Evolutionary conservation across 2,797 vertebrate genomes (phyloP).

Genomic region (Pseudotriccus pelzelni): DNA sequence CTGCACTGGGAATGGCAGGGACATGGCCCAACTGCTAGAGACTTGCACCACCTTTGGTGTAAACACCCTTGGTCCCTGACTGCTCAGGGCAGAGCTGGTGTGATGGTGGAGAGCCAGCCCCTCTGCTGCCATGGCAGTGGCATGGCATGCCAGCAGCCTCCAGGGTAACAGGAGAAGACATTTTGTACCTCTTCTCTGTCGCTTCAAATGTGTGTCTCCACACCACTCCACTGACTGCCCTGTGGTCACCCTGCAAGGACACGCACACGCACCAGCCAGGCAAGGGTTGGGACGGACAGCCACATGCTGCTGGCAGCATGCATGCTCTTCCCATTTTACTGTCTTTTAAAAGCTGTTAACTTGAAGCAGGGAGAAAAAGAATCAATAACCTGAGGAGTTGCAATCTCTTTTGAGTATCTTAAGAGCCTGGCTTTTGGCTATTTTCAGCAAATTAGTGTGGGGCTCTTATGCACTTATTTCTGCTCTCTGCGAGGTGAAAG

Average conservation of each 20-base stretch:
- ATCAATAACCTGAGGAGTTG: background rate
- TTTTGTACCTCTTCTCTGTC: background rate
- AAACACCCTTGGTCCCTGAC: background rate
- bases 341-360: background rate
- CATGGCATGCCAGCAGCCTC: background rate
- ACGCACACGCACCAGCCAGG: rapidly evolving
- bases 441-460: conserved; percentile 44
- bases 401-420: background rate
- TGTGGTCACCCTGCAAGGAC: background rate
- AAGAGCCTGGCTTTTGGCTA: conserved; percentile 28
- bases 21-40: background rate
- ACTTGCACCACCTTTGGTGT: background rate
- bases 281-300: background rate
- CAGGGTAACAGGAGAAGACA: background rate
- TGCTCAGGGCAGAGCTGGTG: background rate
- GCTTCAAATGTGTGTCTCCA: background rate
- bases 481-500: conserved; percentile 29
- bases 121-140: background rate
- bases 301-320: background rate
- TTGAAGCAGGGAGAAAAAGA: background rate
- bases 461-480: background rate
- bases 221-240: background rate
- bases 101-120: background rate
- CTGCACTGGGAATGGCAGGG: background rate
- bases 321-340: background rate